These are phyloP conservation scores for Bryconaethiops microstoma DNA, from an alignment of 2,797 vertebrate genomes.

Conservation along the genomic window DNA sequence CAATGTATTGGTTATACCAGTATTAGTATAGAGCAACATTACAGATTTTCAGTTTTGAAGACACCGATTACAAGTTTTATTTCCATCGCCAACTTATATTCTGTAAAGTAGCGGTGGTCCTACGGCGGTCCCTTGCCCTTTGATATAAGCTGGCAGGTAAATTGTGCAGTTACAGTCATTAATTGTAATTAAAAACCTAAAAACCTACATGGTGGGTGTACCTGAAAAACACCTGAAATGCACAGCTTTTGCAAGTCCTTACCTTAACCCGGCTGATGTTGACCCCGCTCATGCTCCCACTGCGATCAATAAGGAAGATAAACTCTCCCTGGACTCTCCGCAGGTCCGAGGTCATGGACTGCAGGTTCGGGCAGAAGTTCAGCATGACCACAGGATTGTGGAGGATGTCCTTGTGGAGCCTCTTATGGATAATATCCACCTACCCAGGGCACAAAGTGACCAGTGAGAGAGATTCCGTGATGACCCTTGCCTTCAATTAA, in stretches of 20 bases:
- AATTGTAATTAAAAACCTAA: neutral
- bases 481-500: neutral
- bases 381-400: constrained; percentile 94
- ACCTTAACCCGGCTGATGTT: constrained; percentile 89
- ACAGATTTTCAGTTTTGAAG: too few species aligned
- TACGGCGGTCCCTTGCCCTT: neutral
- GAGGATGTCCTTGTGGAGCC: constrained; percentile 93
- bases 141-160: neutral
- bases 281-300: constrained; percentile 86
- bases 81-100: too few species aligned
- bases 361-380: constrained; percentile 93
- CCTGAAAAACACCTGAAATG: neutral
- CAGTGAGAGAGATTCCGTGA: neutral
- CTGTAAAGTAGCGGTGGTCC: neutral
- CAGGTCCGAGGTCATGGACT: constrained; percentile 80
- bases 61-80: too few species aligned
- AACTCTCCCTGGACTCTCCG: constrained; percentile 88
- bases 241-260: constrained; percentile 31
- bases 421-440: constrained; percentile 89
- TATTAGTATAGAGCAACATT: too few species aligned
- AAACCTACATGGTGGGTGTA: neutral
- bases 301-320: constrained; percentile 92
- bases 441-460: constrained; percentile 55
- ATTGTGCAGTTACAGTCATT: neutral
- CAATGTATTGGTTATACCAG: too few species aligned